A percentile compares a stretch with the other conserved stretches of the same genome.
phyloP scores from a whole-genome alignment of 2,888 invertebrate genomes.

The Leptopilina syphax region DNA sequence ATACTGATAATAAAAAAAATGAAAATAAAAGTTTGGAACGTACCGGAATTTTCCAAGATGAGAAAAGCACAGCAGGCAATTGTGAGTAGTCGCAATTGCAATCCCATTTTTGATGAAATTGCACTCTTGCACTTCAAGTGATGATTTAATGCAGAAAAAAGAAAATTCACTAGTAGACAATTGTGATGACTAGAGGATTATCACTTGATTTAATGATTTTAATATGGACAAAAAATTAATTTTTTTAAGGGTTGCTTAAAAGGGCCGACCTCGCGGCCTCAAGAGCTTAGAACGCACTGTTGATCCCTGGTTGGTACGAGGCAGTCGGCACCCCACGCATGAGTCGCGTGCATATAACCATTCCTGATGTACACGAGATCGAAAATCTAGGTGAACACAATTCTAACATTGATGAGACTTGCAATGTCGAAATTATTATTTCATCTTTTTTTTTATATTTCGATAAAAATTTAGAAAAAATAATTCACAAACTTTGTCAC shows the following conservation, averaged over 20 bases:
- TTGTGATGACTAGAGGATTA: background rate
- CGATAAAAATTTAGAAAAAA: too few species aligned
- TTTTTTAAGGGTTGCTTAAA: conserved; percentile 43
- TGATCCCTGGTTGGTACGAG: conserved; percentile 65
- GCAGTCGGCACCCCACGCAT: conserved; percentile 61
- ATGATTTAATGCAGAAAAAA: background rate
- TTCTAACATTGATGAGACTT: too few species aligned
- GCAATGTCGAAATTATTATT: too few species aligned
- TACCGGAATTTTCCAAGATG: conserved; percentile 29
- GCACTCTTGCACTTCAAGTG: conserved; percentile 6
- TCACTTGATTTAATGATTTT: conserved; percentile 19
- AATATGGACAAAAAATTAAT: conserved; percentile 14
- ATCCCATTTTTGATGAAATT: conserved; percentile 18
- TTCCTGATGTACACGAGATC: conserved; percentile 49
- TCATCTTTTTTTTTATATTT: too few species aligned
- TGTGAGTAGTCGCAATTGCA: conserved; percentile 12
- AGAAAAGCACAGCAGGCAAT: conserved; percentile 27
- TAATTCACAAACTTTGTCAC: too few species aligned
- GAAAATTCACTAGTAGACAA: conserved; percentile 5
- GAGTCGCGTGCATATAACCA: conserved; percentile 42
- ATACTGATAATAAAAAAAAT: background rate
- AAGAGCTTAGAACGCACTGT: conserved; percentile 70
- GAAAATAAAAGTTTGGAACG: background rate
- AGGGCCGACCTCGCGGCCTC: conserved; percentile 69
- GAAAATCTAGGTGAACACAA: conserved; percentile 42